phyloP scores from a whole-genome alignment of 2,797 vertebrate genomes.

The Naso thynnoides region DNA sequence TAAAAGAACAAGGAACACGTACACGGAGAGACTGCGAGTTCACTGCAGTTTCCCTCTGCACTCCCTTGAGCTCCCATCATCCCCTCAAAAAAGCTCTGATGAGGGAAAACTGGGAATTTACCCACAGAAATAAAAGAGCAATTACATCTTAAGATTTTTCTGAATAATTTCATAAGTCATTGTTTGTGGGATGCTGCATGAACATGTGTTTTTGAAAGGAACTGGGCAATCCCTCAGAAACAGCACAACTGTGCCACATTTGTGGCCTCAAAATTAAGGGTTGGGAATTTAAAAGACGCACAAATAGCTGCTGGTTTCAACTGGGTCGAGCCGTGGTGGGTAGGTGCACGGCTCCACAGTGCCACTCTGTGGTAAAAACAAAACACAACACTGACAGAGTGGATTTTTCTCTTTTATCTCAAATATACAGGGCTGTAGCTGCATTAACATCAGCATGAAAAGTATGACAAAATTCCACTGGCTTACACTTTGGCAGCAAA shows the following conservation, averaged over 20 bases:
- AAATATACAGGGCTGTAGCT: constrained; percentile 40
- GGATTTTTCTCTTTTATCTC: constrained; percentile 42
- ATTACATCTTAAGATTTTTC: constrained; percentile 60
- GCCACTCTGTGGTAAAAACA: constrained; percentile 57
- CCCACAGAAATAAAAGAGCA: constrained; percentile 71
- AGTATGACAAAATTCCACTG: constrained; percentile 32
- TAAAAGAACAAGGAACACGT: constrained; percentile 66
- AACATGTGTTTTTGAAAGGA: constrained; percentile 55
- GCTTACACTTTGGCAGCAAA: constrained; percentile 55
- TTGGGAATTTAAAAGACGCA: constrained; percentile 41
- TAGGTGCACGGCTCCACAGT: constrained; percentile 56
- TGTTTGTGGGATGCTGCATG: constrained; percentile 56
- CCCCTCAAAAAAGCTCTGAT: constrained; percentile 63
- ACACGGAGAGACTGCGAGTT: constrained; percentile 25
- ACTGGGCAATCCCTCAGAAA: constrained; percentile 63
- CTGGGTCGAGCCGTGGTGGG: constrained; percentile 25
- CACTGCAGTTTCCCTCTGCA: constrained; percentile 35
- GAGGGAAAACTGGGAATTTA: constrained; percentile 78
- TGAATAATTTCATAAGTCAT: constrained; percentile 73
- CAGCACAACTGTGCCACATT: constrained; percentile 73
- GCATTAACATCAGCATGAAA: constrained; percentile 38
- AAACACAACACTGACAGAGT: background rate
- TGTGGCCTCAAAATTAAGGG: constrained; percentile 51
- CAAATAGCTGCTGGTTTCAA: constrained; percentile 37
- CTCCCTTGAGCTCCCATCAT: constrained; percentile 61